phyloP scores from a whole-genome alignment of 2,888 invertebrate genomes.

The Caenorhabditis zanzibari region DNA sequence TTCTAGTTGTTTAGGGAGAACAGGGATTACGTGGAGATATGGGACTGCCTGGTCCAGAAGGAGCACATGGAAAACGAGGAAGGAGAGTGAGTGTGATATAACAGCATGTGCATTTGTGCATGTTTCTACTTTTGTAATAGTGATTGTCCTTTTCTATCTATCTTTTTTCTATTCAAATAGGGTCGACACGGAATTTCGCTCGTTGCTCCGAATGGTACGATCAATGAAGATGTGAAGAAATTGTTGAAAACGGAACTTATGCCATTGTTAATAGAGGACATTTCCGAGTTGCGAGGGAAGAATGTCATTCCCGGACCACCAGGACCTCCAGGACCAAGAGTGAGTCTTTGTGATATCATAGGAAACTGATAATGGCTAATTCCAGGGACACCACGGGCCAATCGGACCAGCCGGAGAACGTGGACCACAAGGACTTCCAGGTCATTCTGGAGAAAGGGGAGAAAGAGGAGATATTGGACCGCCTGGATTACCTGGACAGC shows the following conservation, averaged over 20 bases:
- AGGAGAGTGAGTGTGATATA: constrained; percentile 74
- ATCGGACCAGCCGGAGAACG: constrained; percentile 68
- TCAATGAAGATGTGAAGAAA: constrained; percentile 59
- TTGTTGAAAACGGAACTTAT: constrained; percentile 69
- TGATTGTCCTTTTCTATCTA: constrained; percentile 51
- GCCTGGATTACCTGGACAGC: constrained; percentile 79
- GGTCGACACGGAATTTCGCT: constrained; percentile 61
- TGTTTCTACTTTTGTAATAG: constrained; percentile 20
- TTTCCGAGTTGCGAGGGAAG: constrained; percentile 67
- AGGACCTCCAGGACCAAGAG: constrained; percentile 77
- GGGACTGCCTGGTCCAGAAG: constrained; percentile 79
- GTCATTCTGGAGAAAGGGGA: constrained; percentile 80
- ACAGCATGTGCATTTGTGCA: constrained; percentile 38
- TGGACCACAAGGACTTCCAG: constrained; percentile 80
- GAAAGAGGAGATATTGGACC: constrained; percentile 82
- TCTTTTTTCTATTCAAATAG: constrained; percentile 42
- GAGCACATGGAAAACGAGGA: constrained; percentile 80
- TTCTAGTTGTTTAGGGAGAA: constrained; percentile 74
- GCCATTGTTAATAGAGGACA: constrained; percentile 71
- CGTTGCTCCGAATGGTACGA: constrained; percentile 53
- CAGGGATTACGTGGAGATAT: constrained; percentile 76
- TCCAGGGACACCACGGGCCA: constrained; percentile 62
- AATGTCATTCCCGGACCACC: constrained; percentile 72
- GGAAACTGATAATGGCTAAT: background rate
- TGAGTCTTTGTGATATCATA: constrained; percentile 22